Evolutionary conservation across 2,888 invertebrate genomes (phyloP).

Genomic region (Oeneis ivallda): DNA sequence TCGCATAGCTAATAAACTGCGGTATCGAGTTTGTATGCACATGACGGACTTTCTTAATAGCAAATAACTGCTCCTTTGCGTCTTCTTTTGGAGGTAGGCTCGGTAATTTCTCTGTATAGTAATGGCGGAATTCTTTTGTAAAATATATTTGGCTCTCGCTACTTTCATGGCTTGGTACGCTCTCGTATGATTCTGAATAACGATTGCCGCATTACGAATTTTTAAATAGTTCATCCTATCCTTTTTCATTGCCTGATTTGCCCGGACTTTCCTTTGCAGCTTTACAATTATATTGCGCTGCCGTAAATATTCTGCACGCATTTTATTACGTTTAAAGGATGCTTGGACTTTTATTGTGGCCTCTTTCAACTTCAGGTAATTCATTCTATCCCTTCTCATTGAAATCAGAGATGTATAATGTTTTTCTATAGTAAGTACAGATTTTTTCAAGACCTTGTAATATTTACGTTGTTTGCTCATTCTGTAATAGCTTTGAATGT

Average conservation of each 20-base stretch:
- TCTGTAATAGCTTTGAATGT: conserved; percentile 72
- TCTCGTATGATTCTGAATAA: conserved; percentile 76
- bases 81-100: conserved; percentile 44
- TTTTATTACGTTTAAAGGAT: conserved; percentile 66
- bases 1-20: conserved; percentile 62
- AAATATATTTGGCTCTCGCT: conserved; percentile 48
- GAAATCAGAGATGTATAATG: conserved; percentile 55
- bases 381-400: conserved; percentile 58
- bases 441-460: conserved; percentile 51
- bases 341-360: conserved; percentile 73
- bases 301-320: conserved; percentile 58
- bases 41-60: conserved; percentile 48
- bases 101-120: conserved; percentile 53
- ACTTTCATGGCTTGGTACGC: conserved; percentile 57
- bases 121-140: conserved; percentile 51
- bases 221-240: conserved; percentile 60
- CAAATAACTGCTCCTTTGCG: conserved; percentile 42
- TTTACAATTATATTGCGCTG: conserved; percentile 55
- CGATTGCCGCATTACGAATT: conserved; percentile 59
- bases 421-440: conserved; percentile 53
- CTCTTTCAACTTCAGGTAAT: conserved; percentile 54
- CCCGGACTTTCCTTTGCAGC: conserved; percentile 78
- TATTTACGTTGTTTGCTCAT: conserved; percentile 52
- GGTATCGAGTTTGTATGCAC: conserved; percentile 63
- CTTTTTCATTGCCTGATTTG: conserved; percentile 59